Evolutionary conservation across 2,113 vertebrate genomes (phyloP), one percentile per base, ranked within the genome.

Genomic region (Dinomys branickii): DNA sequence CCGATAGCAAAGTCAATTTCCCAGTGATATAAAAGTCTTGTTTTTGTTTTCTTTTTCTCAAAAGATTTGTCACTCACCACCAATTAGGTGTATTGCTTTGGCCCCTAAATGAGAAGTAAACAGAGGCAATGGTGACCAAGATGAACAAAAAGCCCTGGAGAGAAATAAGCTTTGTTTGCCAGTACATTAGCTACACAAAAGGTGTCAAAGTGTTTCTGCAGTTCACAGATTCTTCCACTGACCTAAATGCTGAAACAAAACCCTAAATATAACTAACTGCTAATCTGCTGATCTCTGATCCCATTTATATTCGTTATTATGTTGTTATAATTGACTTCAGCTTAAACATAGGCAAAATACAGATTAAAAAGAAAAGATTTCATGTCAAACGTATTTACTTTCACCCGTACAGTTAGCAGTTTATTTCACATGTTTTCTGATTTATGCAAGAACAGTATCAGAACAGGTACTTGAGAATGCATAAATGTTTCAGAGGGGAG

Each of bases 71-170:
- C 20, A 73, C 11, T 22, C 1, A 80, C 24, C 35, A 54, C 52
- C 19, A 85, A 81, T 63, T 87, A 69, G 33, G 26, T 38, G 4
- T 0, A 28, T 19, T 80, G 17, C 35, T 13, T 24, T 94, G 17
- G 95, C 17, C 67, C 67, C 1, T 67, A 67, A 84, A 44, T 92
- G 47, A 82, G 2, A 77, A 87, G 13, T 96, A 94, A 88, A 92
- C 20, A 58, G 17, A 84, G 28, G 86, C 92, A 73, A 1, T 47
- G 8, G 58, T 50, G 47, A 30, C 71, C 7, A n/a, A 67, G 35
- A 71, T 5, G 17, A 65, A 75, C 16, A 90, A 59, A 90, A 77
- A 22, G 0, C 20, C 63, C 17, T 10, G 11, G 12, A 80, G 5
- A 95, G 54, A 85, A 84, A 41, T 47, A 59, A 61, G 5, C 47